These are phyloP conservation scores for Euplagia quadripunctaria DNA, from an alignment of 2,888 invertebrate species.

Conservation along the genomic window DNA sequence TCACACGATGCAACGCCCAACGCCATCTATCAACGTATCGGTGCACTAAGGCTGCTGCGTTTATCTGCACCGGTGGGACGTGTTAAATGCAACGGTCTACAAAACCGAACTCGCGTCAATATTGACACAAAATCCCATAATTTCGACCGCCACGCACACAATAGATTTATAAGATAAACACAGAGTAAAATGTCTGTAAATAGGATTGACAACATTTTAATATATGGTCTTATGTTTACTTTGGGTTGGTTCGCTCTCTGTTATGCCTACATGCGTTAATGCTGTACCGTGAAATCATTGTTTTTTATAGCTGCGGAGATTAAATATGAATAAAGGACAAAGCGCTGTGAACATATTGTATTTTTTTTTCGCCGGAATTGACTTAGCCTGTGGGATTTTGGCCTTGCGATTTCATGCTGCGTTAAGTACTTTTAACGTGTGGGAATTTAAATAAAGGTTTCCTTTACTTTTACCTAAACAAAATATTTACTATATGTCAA, in stretches of 20 bases:
- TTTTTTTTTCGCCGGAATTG: slow-evolving; percentile 71
- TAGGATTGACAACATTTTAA: slow-evolving; percentile 87
- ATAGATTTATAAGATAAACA: slow-evolving; percentile 87
- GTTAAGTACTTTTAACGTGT: slow-evolving; percentile 70
- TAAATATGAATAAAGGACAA: slow-evolving; percentile 86
- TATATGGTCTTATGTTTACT: slow-evolving; percentile 84
- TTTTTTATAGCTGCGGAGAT: slow-evolving; percentile 84
- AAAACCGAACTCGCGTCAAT: slow-evolving; percentile 79
- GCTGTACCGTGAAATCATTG: slow-evolving; percentile 86
- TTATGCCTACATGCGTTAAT: slow-evolving; percentile 87
- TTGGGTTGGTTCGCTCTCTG: slow-evolving; percentile 80
- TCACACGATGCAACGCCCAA: slow-evolving; percentile 42
- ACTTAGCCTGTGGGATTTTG: slow-evolving; percentile 78
- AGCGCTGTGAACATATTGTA: slow-evolving; percentile 76
- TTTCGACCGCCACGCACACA: slow-evolving; percentile 85
- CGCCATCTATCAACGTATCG: slow-evolving; percentile 70
- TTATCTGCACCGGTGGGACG: slow-evolving; percentile 74
- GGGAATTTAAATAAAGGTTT: slow-evolving; percentile 59
- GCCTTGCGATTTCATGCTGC: slow-evolving; percentile 66
- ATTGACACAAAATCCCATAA: slow-evolving; percentile 86
- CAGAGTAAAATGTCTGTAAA: slow-evolving; percentile 86
- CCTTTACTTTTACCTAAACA: slow-evolving; percentile 6
- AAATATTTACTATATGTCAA: neutral
- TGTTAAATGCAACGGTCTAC: slow-evolving; percentile 84
- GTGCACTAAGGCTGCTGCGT: slow-evolving; percentile 55